These are phyloP conservation scores for Aurelia sp. DNA, from an alignment of 30 jellyfish, hydroid and myxozoan species.

Conservation along the genomic window DNA sequence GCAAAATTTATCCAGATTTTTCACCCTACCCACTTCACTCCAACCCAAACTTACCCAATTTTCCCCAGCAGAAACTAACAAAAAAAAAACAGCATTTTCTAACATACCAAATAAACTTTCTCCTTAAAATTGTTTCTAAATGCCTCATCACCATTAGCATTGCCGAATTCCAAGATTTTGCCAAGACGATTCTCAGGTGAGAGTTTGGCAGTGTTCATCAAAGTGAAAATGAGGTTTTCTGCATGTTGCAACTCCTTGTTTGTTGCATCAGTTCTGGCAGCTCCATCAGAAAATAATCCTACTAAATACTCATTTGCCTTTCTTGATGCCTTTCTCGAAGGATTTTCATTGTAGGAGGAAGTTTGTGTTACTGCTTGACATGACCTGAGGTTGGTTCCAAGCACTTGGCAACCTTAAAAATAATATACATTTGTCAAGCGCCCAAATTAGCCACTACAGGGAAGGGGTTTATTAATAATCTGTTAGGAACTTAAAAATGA, in stretches of 20 bases:
- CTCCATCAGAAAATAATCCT: not conserved
- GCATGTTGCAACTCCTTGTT: slow-evolving; percentile 59
- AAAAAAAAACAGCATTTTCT: not conserved
- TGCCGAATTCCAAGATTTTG: slow-evolving; percentile 26
- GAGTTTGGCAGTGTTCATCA: not conserved
- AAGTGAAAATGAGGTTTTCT: slow-evolving; percentile 29
- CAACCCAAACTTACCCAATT: too few species aligned
- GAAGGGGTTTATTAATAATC: too few species aligned
- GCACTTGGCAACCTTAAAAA: slow-evolving; percentile 35
- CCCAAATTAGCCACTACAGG: too few species aligned
- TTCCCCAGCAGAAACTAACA: too few species aligned
- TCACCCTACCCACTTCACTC: too few species aligned
- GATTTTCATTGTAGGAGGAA: not conserved
- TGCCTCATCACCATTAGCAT: slow-evolving; percentile 20
- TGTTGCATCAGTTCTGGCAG: not conserved
- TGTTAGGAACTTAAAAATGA: too few species aligned
- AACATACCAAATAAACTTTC: slow-evolving; percentile 52
- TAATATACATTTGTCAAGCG: not conserved
- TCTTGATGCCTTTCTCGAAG: not conserved
- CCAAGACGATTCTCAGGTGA: slow-evolving; percentile 25
- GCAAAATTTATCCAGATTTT: too few species aligned
- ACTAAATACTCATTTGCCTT: not conserved
- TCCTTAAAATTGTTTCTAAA: slow-evolving; percentile 28
- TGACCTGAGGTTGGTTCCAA: slow-evolving; percentile 53
- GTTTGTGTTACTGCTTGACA: slow-evolving; percentile 41